These are phyloP conservation scores for Enteromius afrohamiltoni DNA, from an alignment of 2,797 vertebrate species.

Conservation along the genomic window DNA sequence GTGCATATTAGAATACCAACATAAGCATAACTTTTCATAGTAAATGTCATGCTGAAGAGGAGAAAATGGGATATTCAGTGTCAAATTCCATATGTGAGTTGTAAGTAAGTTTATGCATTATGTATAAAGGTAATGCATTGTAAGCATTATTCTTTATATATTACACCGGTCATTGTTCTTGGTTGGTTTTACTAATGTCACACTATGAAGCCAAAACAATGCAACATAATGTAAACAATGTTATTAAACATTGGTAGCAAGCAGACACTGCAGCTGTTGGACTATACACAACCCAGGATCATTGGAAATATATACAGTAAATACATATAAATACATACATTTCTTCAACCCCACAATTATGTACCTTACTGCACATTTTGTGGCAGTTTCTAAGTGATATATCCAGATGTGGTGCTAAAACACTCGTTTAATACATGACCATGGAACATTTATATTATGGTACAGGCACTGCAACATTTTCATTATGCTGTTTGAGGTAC, in stretches of 20 bases:
- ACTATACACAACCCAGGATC: neutral
- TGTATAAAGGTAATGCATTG: neutral
- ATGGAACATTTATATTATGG: too few species aligned
- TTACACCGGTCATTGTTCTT: neutral
- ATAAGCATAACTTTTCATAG: neutral
- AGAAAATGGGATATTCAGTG: neutral
- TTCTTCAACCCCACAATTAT: too few species aligned
- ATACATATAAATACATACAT: too few species aligned
- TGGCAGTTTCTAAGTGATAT: too few species aligned
- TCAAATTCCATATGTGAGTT: neutral
- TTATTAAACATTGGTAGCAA: neutral
- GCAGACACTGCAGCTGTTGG: neutral
- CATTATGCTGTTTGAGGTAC: too few species aligned
- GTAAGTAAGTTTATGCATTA: neutral
- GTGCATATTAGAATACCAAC: neutral
- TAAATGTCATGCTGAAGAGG: neutral
- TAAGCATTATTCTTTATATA: neutral
- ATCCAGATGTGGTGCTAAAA: too few species aligned
- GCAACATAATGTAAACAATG: neutral
- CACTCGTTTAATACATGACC: too few species aligned
- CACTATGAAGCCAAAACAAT: neutral
- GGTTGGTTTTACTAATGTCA: neutral
- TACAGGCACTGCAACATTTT: too few species aligned
- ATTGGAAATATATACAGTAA: too few species aligned
- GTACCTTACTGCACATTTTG: too few species aligned